Conservation (phyloP, 1,140 invertebrate species). For the Eueides isabella region DNA sequence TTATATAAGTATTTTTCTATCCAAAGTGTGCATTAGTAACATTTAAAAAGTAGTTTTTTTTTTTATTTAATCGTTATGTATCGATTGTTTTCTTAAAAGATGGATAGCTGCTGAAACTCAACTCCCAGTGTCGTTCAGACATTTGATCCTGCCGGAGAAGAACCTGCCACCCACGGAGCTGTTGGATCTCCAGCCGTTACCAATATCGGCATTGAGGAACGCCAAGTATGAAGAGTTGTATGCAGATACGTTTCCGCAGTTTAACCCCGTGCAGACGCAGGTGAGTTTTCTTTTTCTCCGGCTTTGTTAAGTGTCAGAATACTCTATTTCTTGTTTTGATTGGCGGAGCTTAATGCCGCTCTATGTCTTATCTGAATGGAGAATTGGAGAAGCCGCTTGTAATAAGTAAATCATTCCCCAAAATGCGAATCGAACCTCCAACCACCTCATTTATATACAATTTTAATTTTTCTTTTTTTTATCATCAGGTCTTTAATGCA, state of each 20-base stretch:
- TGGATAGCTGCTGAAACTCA: slow-evolving; percentile 98
- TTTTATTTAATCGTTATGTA: background rate
- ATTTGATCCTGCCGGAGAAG: slow-evolving; percentile 98
- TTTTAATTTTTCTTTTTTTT: background rate
- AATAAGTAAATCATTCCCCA: no score
- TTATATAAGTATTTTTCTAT: no score
- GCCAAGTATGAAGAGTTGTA: slow-evolving; percentile 94
- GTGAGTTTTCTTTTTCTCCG: slow-evolving; percentile 37
- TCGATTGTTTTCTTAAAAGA: slow-evolving; percentile 50
- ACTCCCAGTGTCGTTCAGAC: slow-evolving; percentile 98
- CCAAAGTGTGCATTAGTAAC: background rate
- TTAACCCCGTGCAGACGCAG: slow-evolving; percentile 99
- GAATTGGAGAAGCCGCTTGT: no score
- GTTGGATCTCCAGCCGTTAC: slow-evolving; percentile 98
- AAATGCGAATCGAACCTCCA: no score
- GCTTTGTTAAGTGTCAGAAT: no score
- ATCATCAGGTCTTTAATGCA: slow-evolving; percentile 94
- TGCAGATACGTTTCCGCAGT: slow-evolving; percentile 93
- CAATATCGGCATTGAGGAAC: slow-evolving; percentile 93
- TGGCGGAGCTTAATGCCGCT: no score
- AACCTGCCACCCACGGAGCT: slow-evolving; percentile 98
- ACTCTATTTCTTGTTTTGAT: no score
- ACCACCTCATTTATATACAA: no score
- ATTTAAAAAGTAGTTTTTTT: background rate
- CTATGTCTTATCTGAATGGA: no score